Evolutionary conservation across 2,888 invertebrate genomes (phyloP).

Genomic region (Athalia cordata): DNA sequence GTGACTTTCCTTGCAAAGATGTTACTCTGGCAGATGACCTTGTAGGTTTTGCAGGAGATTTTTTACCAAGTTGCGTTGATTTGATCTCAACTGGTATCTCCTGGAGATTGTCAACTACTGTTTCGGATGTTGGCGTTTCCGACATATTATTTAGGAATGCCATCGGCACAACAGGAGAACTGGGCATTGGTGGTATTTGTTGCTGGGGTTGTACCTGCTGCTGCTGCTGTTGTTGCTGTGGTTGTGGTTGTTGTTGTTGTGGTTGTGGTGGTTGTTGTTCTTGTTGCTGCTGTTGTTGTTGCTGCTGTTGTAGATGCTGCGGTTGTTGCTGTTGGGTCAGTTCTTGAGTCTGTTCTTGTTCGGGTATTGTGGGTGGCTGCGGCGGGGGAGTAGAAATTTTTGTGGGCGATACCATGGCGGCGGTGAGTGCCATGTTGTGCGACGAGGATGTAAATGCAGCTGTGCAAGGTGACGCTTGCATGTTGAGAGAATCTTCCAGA

Average conservation of each 20-base stretch:
- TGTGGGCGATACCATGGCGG: constrained; percentile 85
- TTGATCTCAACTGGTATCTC: constrained; percentile 53
- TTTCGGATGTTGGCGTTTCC: constrained; percentile 47
- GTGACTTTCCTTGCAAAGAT: constrained; percentile 79
- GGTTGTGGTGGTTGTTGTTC: constrained; percentile 46
- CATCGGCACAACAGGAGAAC: constrained; percentile 51
- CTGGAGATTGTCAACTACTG: constrained; percentile 47
- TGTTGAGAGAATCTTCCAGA: constrained; percentile 73
- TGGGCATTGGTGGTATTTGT: constrained; percentile 49
- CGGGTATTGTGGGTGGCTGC: constrained; percentile 55
- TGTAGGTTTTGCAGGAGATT: constrained; percentile 78
- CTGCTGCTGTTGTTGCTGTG: constrained; percentile 44
- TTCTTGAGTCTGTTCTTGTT: constrained; percentile 36
- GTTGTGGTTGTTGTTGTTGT: constrained; percentile 47
- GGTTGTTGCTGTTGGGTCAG: constrained; percentile 36
- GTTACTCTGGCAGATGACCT: constrained; percentile 80
- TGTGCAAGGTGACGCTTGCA: constrained; percentile 78
- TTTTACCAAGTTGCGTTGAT: constrained; percentile 72
- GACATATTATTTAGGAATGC: constrained; percentile 53
- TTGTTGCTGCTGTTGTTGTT: neutral
- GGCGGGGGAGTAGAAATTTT: constrained; percentile 75
- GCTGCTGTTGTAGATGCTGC: constrained; percentile 41
- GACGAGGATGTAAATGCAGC: constrained; percentile 89
- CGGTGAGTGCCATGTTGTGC: constrained; percentile 87
- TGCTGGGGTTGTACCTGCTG: constrained; percentile 51